phyloP scores from a whole-genome alignment of 2,113 vertebrate genomes.

The Propithecus coquereli region DNA sequence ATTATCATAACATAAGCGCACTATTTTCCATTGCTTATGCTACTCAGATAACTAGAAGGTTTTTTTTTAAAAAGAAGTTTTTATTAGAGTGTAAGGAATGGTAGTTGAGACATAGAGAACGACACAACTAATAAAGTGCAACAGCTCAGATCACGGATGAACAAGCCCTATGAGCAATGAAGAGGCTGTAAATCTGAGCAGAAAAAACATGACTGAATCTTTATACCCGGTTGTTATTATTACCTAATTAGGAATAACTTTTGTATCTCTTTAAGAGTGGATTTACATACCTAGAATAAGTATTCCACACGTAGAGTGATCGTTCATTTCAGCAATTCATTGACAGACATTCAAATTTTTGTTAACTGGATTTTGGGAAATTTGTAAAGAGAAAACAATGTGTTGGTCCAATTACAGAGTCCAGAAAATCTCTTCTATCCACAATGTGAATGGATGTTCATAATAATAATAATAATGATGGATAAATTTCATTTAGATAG shows the following conservation, averaged over 20 bases:
- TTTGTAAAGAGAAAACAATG: not conserved
- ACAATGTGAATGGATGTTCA: not conserved
- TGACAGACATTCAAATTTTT: not conserved
- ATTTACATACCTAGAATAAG: not conserved
- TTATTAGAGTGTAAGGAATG: not conserved
- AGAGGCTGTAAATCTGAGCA: not conserved
- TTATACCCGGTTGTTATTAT: not conserved
- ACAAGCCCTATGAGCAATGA: not conserved
- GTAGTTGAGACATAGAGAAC: not conserved
- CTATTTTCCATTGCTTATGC: conserved; percentile 4
- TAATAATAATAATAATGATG: not conserved
- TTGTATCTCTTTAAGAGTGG: not conserved
- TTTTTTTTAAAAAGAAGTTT: not conserved
- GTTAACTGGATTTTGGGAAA: not conserved
- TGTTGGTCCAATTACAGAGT: not conserved
- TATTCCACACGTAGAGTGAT: not conserved
- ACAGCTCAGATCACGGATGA: not conserved
- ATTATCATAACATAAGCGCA: not conserved
- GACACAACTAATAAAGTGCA: conserved; percentile 18
- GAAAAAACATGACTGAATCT: not conserved
- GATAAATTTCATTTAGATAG: not conserved
- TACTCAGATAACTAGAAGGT: not conserved
- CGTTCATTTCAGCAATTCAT: not conserved
- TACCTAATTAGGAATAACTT: not conserved
- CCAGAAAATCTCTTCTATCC: not conserved